phyloP scores from a whole-genome alignment of 2,888 invertebrate genomes.

The Dusona sp. region DNA sequence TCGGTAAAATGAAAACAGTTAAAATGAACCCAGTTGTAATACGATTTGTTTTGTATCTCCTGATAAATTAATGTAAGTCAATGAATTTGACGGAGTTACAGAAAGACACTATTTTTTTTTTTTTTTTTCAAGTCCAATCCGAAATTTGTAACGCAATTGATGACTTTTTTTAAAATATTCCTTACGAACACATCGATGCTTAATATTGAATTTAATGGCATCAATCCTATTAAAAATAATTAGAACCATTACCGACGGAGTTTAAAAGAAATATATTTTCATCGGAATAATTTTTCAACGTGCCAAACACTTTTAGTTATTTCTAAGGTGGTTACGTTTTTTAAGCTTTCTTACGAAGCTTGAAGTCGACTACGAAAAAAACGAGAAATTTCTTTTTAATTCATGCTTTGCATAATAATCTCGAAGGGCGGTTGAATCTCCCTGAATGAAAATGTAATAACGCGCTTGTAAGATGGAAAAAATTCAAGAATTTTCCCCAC shows the following conservation, averaged over 20 bases:
- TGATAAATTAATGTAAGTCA: not conserved
- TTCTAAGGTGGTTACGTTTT: not conserved
- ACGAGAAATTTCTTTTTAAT: constrained; percentile 3
- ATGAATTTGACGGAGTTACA: not conserved
- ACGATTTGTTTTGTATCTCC: not conserved
- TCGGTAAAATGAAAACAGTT: not conserved
- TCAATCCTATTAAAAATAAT: no score
- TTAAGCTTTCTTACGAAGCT: not conserved
- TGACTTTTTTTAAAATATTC: not conserved
- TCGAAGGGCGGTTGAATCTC: not conserved
- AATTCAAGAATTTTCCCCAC: not conserved
- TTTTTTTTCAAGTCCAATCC: not conserved
- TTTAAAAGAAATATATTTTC: not conserved
- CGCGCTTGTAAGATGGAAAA: not conserved
- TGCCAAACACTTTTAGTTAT: not conserved
- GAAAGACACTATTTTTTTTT: not conserved
- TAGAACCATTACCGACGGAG: no score
- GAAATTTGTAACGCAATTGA: not conserved
- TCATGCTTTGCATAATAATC: constrained; percentile 13
- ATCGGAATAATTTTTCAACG: not conserved
- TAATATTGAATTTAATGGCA: not conserved
- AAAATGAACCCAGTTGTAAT: not conserved
- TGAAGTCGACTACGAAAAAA: not conserved
- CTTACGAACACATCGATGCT: not conserved
- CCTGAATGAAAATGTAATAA: not conserved